A percentile compares a stretch with the other conserved stretches of the same genome.
Evolutionary conservation across 2,797 vertebrate genomes (phyloP).

Genomic region (Micromesistius poutassou): DNA sequence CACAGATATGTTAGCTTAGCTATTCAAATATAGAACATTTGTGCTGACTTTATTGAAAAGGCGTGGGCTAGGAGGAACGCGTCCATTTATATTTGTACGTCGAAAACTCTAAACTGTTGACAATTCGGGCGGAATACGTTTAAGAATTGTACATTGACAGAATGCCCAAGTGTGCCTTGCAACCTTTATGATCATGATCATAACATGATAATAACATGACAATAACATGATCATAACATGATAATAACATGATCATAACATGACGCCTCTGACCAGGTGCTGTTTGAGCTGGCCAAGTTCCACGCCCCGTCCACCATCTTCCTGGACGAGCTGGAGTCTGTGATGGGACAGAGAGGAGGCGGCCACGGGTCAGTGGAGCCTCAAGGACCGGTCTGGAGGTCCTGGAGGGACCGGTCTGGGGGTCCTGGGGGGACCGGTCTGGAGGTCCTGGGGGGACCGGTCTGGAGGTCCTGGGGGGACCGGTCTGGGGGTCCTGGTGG

Average conservation of each 20-base stretch:
- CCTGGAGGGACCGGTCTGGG: neutral
- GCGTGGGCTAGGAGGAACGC: too few species aligned
- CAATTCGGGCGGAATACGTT: neutral
- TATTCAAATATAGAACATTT: too few species aligned
- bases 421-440: neutral
- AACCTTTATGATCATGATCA: neutral
- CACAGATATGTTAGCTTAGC: too few species aligned
- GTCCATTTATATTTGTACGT: too few species aligned
- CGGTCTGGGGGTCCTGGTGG: neutral
- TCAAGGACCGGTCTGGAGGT: neutral
- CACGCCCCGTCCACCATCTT: conserved; percentile 97
- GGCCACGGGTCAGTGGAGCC: conserved; percentile 68
- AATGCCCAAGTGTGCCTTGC: neutral
- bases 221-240: neutral
- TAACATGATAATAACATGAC: neutral
- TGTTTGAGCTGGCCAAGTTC: conserved; percentile 93
- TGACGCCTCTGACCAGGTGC: conserved; percentile 68
- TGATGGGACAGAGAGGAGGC: conserved; percentile 91
- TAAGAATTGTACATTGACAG: neutral
- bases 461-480: neutral
- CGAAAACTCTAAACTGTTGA: too few species aligned
- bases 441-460: neutral
- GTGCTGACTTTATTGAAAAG: too few species aligned
- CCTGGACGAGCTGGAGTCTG: conserved; percentile 94
- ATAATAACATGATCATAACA: neutral